Evolutionary conservation across 2,888 invertebrate genomes (phyloP).

Genomic region (Aethes cnicana): DNA sequence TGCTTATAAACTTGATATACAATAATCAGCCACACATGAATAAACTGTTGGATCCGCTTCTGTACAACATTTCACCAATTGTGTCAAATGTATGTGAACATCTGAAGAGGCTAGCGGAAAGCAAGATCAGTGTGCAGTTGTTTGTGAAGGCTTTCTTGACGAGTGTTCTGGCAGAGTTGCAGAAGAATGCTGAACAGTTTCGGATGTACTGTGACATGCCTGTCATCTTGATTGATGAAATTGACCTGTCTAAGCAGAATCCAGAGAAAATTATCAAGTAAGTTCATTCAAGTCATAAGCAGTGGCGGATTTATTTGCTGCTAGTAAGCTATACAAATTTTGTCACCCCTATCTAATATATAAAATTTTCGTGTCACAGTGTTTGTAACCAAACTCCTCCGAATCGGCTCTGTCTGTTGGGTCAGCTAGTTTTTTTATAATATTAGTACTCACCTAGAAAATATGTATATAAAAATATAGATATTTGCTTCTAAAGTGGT

Average conservation of each 20-base stretch:
- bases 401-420: no score
- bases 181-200: constrained; percentile 72
- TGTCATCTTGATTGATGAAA: constrained; percentile 80
- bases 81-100: constrained; percentile 63
- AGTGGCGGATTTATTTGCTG: background rate
- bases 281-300: constrained; percentile 44
- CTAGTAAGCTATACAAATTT: background rate
- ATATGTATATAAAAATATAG: no score
- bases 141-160: constrained; percentile 83
- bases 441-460: no score
- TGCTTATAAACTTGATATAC: constrained; percentile 87
- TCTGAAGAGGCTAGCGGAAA: constrained; percentile 78
- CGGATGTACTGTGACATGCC: constrained; percentile 78
- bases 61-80: constrained; percentile 69
- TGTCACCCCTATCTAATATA: no score
- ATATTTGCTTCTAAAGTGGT: no score
- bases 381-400: no score
- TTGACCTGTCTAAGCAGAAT: constrained; percentile 81
- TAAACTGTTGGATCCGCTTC: constrained; percentile 74
- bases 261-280: constrained; percentile 83
- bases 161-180: constrained; percentile 74
- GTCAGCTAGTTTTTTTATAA: no score
- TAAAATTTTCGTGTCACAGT: no score
- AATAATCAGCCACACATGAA: constrained; percentile 83
- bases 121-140: constrained; percentile 79